A percentile compares a stretch with the other conserved stretches of the same genome.
These are phyloP conservation scores for Scaptomyza polygonia DNA, from an alignment of 2,888 invertebrate genomes.

Conservation along the genomic window DNA sequence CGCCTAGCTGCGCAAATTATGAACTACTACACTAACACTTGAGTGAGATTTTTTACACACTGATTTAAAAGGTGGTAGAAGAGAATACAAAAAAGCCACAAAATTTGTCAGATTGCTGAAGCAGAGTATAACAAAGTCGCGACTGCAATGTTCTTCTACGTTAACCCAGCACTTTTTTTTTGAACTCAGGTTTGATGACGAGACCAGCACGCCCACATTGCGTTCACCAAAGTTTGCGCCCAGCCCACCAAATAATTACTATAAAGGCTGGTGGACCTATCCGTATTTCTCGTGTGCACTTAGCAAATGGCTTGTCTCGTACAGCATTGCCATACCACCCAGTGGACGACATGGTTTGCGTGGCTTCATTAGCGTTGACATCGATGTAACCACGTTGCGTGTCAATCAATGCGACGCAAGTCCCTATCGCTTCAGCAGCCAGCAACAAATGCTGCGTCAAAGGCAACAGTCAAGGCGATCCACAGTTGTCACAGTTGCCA, in stretches of 20 bases:
- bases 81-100: neutral
- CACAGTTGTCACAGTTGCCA: slow-evolving; percentile 21
- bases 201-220: slow-evolving; percentile 85
- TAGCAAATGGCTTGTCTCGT: slow-evolving; percentile 93
- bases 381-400: slow-evolving; percentile 91
- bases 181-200: slow-evolving; percentile 86
- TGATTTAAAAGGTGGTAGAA: neutral
- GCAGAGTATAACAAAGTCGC: slow-evolving; percentile 7
- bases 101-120: neutral
- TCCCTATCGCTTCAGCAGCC: slow-evolving; percentile 74
- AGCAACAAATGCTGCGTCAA: slow-evolving; percentile 57
- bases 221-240: slow-evolving; percentile 88
- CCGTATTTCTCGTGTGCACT: slow-evolving; percentile 94
- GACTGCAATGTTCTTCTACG: too few relatives aligned
- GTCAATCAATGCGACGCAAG: slow-evolving; percentile 93
- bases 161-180: neutral
- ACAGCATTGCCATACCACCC: slow-evolving; percentile 89
- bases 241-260: slow-evolving; percentile 87
- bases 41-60: neutral
- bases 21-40: neutral
- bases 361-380: slow-evolving; percentile 89
- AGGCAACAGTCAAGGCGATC: slow-evolving; percentile 59
- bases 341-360: slow-evolving; percentile 86
- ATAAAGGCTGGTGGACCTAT: slow-evolving; percentile 93
- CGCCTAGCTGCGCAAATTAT: neutral